phyloP scores from a whole-genome alignment of 2,113 vertebrate genomes.

The Hydropotes inermis region DNA sequence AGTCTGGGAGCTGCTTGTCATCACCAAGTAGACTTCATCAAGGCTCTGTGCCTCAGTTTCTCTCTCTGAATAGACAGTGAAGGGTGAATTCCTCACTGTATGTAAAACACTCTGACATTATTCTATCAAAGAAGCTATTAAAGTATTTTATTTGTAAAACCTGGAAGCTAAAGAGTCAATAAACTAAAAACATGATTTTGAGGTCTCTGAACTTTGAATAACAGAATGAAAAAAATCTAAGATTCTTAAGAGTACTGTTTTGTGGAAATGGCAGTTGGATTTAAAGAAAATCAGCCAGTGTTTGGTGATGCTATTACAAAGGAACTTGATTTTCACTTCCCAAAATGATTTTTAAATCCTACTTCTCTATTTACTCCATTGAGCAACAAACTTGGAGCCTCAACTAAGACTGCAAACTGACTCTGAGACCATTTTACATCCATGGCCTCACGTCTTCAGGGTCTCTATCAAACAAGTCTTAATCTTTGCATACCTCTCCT shows the following conservation, averaged over 20 bases:
- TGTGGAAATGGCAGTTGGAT: neutral
- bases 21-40: neutral
- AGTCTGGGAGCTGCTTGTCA: neutral
- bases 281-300: neutral
- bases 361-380: neutral
- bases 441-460: neutral
- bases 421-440: neutral
- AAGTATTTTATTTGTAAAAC: constrained; percentile 20
- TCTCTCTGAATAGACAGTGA: neutral
- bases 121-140: constrained; percentile 10
- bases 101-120: constrained; percentile 40
- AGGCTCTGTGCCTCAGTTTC: constrained; percentile 17
- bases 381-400: neutral
- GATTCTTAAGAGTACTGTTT: neutral
- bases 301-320: neutral
- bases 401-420: neutral
- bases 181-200: constrained; percentile 24
- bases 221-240: neutral
- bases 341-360: neutral
- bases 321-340: neutral
- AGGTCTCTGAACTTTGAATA: neutral
- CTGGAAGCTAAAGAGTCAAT: neutral
- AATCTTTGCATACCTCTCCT: neutral
- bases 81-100: neutral
- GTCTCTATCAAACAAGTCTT: neutral